Conservation (phyloP, 2,797 vertebrate genomes). For the Momotus momota region DNA sequence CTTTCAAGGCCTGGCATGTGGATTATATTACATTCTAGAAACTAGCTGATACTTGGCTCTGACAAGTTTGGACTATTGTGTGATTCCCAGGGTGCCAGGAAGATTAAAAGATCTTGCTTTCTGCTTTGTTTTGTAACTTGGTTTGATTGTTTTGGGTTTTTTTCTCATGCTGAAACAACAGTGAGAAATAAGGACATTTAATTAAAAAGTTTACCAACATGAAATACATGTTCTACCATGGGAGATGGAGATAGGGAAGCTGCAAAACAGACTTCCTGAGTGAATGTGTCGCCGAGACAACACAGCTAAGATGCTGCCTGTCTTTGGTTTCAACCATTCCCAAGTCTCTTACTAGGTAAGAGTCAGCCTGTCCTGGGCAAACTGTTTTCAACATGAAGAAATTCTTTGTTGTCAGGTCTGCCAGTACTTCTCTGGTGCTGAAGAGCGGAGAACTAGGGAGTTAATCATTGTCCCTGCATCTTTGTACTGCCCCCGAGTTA, state of each 20-base stretch:
- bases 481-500: neutral
- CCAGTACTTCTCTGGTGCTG: neutral
- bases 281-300: neutral
- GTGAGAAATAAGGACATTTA: neutral
- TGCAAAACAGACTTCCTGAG: neutral
- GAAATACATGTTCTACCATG: neutral
- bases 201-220: neutral
- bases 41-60: neutral
- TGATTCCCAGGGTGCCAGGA: neutral
- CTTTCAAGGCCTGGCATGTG: neutral
- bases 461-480: neutral
- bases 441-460: neutral
- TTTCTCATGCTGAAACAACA: neutral
- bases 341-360: neutral
- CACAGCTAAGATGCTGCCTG: neutral
- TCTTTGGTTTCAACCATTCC: neutral
- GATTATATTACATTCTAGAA: conserved; percentile 12
- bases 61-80: neutral
- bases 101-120: conserved; percentile 5
- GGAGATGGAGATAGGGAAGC: neutral
- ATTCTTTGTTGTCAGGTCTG: neutral
- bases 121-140: conserved; percentile 6
- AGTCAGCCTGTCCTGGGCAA: neutral
- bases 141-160: neutral
- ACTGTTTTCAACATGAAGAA: neutral